A percentile compares a stretch with the other conserved stretches of the same genome.
Conservation (phyloP, 2,888 invertebrate genomes). For the Andricus curvator region DNA sequence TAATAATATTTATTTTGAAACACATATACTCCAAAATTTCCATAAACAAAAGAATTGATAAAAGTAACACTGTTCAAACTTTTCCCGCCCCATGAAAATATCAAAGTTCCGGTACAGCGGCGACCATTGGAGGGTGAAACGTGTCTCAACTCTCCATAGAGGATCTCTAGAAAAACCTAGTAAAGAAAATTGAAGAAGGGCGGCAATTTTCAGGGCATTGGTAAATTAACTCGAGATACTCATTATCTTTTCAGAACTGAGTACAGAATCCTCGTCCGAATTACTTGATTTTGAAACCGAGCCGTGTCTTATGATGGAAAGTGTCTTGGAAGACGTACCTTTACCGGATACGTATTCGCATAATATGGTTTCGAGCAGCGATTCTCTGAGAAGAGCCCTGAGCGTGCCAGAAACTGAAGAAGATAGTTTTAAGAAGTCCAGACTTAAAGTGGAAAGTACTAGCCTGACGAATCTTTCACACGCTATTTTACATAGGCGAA, state of each 20-base stretch:
- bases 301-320: slow-evolving; percentile 90
- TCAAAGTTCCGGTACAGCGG: too few relatives aligned
- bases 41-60: too few relatives aligned
- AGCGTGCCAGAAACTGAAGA: slow-evolving; percentile 74
- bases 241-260: slow-evolving; percentile 78
- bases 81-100: too few relatives aligned
- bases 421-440: slow-evolving; percentile 61
- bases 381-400: slow-evolving; percentile 75
- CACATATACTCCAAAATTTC: too few relatives aligned
- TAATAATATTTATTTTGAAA: too few relatives aligned
- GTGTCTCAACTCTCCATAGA: too few relatives aligned
- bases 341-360: slow-evolving; percentile 84
- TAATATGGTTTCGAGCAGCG: slow-evolving; percentile 84
- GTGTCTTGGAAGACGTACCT: slow-evolving; percentile 84
- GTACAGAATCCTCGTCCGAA: slow-evolving; percentile 84
- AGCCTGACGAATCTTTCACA: slow-evolving; percentile 87
- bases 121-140: too few relatives aligned
- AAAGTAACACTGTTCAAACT: too few relatives aligned
- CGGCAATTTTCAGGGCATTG: too few relatives aligned
- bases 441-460: slow-evolving; percentile 81
- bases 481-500: slow-evolving; percentile 87
- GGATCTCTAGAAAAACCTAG: too few relatives aligned
- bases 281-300: slow-evolving; percentile 91
- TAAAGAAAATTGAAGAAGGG: too few relatives aligned
- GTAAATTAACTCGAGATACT: too few relatives aligned